Evolutionary conservation across 1,140 invertebrate genomes (phyloP), one percentile per base, ranked within the genome.

Genomic region (Drosophila santomea): DNA sequence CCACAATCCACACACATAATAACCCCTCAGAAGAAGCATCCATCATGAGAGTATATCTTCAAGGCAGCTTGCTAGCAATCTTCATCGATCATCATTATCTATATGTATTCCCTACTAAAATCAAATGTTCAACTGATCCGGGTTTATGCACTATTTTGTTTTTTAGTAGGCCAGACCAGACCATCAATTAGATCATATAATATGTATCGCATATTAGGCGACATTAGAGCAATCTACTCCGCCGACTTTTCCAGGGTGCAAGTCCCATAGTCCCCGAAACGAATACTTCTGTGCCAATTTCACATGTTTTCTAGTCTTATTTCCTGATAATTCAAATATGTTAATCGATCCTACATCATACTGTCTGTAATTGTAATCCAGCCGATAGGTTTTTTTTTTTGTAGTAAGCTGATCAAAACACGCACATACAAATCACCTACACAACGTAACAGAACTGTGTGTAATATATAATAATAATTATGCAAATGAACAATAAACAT

Each of bases 401-500:
- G 20, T 4, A 12, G 14, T 44, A 51, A 64, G 38, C 20, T 51
- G 62, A 36, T 64, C 36, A 66, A 44, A 48, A 45, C 36, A 59
- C 47, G 28, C 48, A 45, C 38, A 68, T 43, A 39, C 35, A 47
- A 67, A 17, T 12, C n/a, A 44, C 23, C 25, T 12, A 44, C 55
- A 17, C 11, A 69, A 56, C 64, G 36, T 35, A 28, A 71, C 43
- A 57, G 23, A 47, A 41, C 20, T 69, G 57, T 71, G 28, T 71
- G 67, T 71, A 57, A 69, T 68, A 71, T 71, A 71, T 71, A 71
- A 69, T 71, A 71, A 71, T 72, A 71, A 51, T 59, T 41, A 57
- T 69, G 6, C 28, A 62, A 67, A 36, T 20, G 38, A 74, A 75
- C 47, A 62, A 74, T 74, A 75, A 55, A 23, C 47, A 59, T 72